Percentiles rank a stretch among this genome's conserved stretches.
Evolutionary conservation across 1,140 invertebrate genomes (phyloP).

Genomic region (Antheraea mylitta): DNA sequence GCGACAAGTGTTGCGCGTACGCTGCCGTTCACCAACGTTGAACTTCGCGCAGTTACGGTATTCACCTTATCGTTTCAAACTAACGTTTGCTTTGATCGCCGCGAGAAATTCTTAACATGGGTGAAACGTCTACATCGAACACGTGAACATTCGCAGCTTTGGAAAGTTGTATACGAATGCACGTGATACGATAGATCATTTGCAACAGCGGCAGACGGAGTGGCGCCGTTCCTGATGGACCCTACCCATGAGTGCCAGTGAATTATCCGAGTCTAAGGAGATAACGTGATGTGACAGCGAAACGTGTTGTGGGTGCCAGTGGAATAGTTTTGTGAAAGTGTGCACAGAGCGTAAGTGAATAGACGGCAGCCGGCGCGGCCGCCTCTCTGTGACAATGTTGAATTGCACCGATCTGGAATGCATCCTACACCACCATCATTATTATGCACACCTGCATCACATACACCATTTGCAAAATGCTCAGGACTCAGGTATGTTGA

Average conservation of each 20-base stretch:
- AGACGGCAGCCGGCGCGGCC: slow-evolving; percentile 54
- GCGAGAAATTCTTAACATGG: slow-evolving; percentile 42
- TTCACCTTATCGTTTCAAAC: slow-evolving; percentile 50
- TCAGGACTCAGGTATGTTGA: slow-evolving; percentile 77
- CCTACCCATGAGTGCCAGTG: slow-evolving; percentile 44
- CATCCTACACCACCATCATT: slow-evolving; percentile 87
- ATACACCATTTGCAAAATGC: slow-evolving; percentile 81
- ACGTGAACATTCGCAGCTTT: slow-evolving; percentile 41
- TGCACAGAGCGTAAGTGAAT: slow-evolving; percentile 63
- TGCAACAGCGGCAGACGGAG: slow-evolving; percentile 51
- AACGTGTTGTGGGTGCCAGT: slow-evolving; percentile 62
- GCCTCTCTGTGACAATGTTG: slow-evolving; percentile 80
- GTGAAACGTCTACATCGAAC: slow-evolving; percentile 31
- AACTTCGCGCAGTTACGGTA: slow-evolving; percentile 40
- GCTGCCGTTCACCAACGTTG: slow-evolving; percentile 44
- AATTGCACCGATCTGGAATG: slow-evolving; percentile 89
- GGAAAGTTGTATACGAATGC: slow-evolving; percentile 42
- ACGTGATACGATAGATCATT: slow-evolving; percentile 47
- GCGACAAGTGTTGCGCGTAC: slow-evolving; percentile 68
- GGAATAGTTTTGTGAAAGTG: slow-evolving; percentile 77
- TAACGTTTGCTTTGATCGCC: slow-evolving; percentile 37
- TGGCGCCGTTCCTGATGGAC: slow-evolving; percentile 49
- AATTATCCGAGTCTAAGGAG: slow-evolving; percentile 53
- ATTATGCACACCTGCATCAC: slow-evolving; percentile 85
- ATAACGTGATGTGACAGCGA: slow-evolving; percentile 75